Conservation (phyloP, 2,888 invertebrate species). For the Apocheima hispidaria region DNA sequence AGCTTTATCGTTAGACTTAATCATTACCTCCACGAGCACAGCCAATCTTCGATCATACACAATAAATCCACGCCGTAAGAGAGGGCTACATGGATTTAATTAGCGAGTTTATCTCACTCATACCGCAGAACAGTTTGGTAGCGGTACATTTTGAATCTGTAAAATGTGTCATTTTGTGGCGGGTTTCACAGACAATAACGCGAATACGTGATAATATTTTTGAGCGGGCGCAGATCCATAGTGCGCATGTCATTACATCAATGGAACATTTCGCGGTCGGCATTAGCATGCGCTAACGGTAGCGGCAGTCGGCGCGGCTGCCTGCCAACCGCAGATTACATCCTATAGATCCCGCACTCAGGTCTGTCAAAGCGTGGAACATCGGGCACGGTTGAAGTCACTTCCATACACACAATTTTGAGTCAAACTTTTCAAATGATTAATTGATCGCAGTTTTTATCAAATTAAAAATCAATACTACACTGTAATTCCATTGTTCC, state of each 20-base stretch:
- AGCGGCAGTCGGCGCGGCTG: conserved; percentile 49
- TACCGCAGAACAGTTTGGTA: conserved; percentile 22
- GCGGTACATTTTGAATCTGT: conserved; percentile 31
- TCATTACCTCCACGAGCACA: conserved; percentile 25
- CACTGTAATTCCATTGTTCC: no score
- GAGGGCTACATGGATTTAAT: conserved; percentile 27
- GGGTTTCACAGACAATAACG: conserved; percentile 40
- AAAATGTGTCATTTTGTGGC: conserved; percentile 43
- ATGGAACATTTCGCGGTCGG: conserved; percentile 71
- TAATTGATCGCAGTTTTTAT: no score
- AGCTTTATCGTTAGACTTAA: conserved; percentile 38
- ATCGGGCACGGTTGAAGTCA: no score
- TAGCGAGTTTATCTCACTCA: conserved; percentile 26
- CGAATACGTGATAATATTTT: conserved; percentile 49
- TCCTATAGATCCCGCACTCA: no score
- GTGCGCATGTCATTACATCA: conserved; percentile 69
- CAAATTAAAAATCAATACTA: no score
- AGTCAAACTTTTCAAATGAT: no score
- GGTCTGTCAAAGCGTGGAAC: no score
- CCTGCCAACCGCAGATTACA: no score
- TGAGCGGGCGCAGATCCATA: conserved; percentile 55
- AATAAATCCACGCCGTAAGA: conserved; percentile 24
- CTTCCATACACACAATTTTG: no score
- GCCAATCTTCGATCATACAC: conserved; percentile 22
- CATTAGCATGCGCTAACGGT: conserved; percentile 80